These are phyloP conservation scores for Thaleichthys pacificus DNA, from an alignment of 2,797 vertebrate species.

Conservation along the genomic window DNA sequence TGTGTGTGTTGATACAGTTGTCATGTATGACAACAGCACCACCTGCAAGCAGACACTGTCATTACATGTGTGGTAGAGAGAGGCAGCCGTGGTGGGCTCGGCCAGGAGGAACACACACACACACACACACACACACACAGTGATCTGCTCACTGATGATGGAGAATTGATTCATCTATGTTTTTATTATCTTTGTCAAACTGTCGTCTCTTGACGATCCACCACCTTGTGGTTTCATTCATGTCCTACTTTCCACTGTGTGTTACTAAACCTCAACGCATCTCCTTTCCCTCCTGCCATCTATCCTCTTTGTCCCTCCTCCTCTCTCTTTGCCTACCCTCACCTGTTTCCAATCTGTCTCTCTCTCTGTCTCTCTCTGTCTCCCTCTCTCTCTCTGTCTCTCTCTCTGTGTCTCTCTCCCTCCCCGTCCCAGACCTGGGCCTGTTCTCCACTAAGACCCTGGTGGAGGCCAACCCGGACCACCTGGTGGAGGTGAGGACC, in stretches of 20 bases:
- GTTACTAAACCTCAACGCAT: not conserved
- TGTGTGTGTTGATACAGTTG: slow-evolving; percentile 1
- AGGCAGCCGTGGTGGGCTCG: no score
- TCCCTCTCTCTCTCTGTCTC: not conserved
- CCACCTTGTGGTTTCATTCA: no score
- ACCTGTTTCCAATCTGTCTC: not conserved
- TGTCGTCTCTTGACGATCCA: no score
- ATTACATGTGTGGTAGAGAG: slow-evolving; percentile 52
- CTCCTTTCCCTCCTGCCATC: not conserved
- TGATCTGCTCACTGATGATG: not conserved
- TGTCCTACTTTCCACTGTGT: not conserved
- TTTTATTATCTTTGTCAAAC: no score
- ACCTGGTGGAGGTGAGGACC: slow-evolving; percentile 95
- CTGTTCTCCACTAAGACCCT: slow-evolving; percentile 98
- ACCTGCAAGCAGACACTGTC: slow-evolving; percentile 66
- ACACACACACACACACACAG: not conserved
- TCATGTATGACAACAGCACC: slow-evolving; percentile 72
- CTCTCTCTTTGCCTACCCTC: not conserved
- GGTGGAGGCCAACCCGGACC: slow-evolving; percentile 97
- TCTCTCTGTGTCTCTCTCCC: not conserved
- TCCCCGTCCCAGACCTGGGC: slow-evolving; percentile 82
- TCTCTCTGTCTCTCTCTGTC: not conserved
- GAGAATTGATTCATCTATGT: not conserved
- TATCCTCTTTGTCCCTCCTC: not conserved
- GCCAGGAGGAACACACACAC: not conserved